Conservation (phyloP, 2,113 vertebrate species). For the Pterocles orientalis region DNA sequence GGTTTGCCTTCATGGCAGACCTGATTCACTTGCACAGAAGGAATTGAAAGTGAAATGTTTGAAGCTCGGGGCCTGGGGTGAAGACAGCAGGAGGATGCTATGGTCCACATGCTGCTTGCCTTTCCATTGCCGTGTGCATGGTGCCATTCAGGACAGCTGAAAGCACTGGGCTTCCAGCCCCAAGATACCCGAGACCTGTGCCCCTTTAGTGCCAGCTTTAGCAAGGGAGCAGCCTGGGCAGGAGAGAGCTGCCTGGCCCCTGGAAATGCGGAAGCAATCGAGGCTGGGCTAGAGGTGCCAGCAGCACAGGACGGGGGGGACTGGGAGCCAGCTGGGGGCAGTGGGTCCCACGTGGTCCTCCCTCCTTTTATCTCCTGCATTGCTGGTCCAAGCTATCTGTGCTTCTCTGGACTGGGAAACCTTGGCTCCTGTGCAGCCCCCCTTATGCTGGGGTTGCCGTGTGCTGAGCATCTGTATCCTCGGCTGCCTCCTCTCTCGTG, state of each 20-base stretch:
- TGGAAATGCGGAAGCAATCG: neutral
- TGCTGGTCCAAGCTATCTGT: neutral
- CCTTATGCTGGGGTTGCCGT: neutral
- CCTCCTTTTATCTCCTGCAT: neutral
- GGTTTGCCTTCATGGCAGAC: conserved; percentile 9
- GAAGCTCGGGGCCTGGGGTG: neutral
- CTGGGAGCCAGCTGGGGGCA: neutral
- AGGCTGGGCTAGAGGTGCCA: neutral
- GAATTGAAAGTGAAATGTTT: neutral
- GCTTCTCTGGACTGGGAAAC: neutral
- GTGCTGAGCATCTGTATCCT: neutral
- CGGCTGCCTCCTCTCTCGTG: neutral
- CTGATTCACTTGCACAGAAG: neutral
- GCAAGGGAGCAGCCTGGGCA: neutral
- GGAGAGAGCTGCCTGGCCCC: neutral
- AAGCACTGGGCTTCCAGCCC: neutral
- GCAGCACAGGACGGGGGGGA: neutral
- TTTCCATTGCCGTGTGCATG: neutral
- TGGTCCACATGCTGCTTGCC: neutral
- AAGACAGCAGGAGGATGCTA: neutral
- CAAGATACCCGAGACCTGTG: neutral
- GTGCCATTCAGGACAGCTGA: neutral
- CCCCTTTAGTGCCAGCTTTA: neutral
- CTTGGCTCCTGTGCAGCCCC: neutral
- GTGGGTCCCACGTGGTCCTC: neutral